Base-by-base conservation (phyloP, 2,797 vertebrate species). In the Distichodus sexfasciatus region DNA sequence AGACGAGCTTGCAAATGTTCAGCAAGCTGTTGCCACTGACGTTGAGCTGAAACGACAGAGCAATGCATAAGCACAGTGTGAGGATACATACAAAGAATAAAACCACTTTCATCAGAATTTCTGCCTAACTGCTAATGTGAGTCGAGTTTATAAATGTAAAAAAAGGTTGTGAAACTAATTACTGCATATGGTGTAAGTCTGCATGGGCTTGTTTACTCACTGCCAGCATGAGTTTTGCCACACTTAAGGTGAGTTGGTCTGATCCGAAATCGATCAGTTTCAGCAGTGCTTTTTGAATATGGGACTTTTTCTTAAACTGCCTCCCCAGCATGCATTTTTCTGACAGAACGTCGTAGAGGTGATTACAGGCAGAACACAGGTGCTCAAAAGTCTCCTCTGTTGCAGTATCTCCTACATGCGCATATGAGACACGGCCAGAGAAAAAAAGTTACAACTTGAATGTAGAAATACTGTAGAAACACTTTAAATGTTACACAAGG, bases 11-110 rank as follows among this genome's bases (percentile, higher is more conserved):
- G 88, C 94, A 98, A 86, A 93, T 93, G 85, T 91, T 93, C 41
- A 98, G 91, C 78, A 98, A 92, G 87, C 94, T 97, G 84, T 92
- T 98, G 77, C 95, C 93, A 74, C 92, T 93, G 74, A 97, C 91
- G 79, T 88, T 89, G 79, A 99, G 89, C 97, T 93, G 77, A 78
- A 82, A 64, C 50, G 7, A 71, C 26, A 71, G 7, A 53, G 2
- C 1, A n/a, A 8, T 19, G 17, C 2, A 69, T 23, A 36, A 63
- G 19, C 43, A 21, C 8, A 35, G n/a, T 1, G 23, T 26, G 35
- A 23, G 11, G 40, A 61, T 19, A 43, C n/a, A n/a, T n/a, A n/a
- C n/a, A n/a, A n/a, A n/a, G n/a, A n/a, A n/a, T n/a, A n/a, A n/a
- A n/a, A n/a, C n/a, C n/a, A n/a, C n/a, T n/a, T n/a, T n/a, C n/a